phyloP scores from a whole-genome alignment of 2,113 vertebrate genomes.

The Notarius lentiginosus region DNA sequence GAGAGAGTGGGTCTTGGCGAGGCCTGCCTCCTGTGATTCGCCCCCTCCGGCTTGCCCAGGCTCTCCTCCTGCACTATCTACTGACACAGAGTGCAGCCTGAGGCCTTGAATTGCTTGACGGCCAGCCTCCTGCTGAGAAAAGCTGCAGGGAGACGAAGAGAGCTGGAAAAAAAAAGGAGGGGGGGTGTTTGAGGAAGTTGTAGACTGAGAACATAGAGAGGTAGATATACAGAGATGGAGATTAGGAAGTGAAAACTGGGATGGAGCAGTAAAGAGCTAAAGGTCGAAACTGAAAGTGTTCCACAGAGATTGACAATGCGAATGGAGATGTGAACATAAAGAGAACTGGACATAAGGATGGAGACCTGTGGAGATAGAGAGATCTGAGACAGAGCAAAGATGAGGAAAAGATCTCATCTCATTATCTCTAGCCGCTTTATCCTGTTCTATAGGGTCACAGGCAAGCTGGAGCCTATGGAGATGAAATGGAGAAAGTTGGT shows the following conservation, averaged over 20 bases:
- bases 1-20: slow-evolving; percentile 78
- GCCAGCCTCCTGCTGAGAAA: slow-evolving; percentile 67
- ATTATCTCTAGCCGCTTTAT: too few relatives aligned
- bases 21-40: slow-evolving; percentile 62
- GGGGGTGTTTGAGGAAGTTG: slow-evolving; percentile 45
- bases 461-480: not conserved
- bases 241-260: not conserved
- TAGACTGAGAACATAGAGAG: not conserved
- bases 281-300: not conserved
- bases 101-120: slow-evolving; percentile 67
- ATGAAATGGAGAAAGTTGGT: not conserved
- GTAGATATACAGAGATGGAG: not conserved
- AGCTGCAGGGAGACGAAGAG: slow-evolving; percentile 32
- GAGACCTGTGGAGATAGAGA: not conserved
- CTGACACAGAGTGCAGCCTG: slow-evolving; percentile 76
- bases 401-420: too few relatives aligned
- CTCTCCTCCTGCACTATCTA: slow-evolving; percentile 76
- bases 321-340: not conserved
- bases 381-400: not conserved
- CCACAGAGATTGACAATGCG: not conserved
- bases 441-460: too few relatives aligned
- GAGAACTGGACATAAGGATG: not conserved
- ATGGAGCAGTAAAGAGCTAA: not conserved
- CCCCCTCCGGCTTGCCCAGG: slow-evolving; percentile 65
- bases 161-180: slow-evolving; percentile 19